Evolutionary conservation across 2,888 invertebrate genomes (phyloP).

Genomic region (Morpho helenor): DNA sequence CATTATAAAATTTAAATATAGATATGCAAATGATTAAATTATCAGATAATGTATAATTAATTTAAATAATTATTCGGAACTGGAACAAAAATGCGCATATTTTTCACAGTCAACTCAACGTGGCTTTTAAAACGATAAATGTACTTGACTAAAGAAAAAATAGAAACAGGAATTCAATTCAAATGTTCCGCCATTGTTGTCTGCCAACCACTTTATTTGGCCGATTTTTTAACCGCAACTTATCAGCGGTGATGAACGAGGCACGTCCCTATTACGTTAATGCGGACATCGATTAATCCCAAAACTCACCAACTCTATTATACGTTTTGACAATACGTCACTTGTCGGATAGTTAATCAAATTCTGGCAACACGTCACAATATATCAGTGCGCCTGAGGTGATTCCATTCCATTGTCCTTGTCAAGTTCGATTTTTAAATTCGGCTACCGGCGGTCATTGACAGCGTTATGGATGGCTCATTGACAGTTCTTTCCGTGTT

Average conservation of each 20-base stretch:
- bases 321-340: conserved; percentile 60
- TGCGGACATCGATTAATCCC: conserved; percentile 54
- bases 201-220: conserved; percentile 55
- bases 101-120: conserved; percentile 27
- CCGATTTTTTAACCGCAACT: conserved; percentile 50
- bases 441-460: conserved; percentile 56
- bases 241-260: conserved; percentile 56
- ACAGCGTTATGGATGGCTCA: conserved; percentile 55
- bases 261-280: conserved; percentile 31
- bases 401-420: conserved; percentile 36
- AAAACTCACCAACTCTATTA: conserved; percentile 57
- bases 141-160: conserved; percentile 39
- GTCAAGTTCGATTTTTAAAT: conserved; percentile 35
- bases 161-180: conserved; percentile 57
- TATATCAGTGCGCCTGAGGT: conserved; percentile 38
- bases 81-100: conserved; percentile 22
- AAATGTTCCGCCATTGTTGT: conserved; percentile 70
- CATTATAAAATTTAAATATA: not conserved
- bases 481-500: conserved; percentile 63
- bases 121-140: conserved; percentile 44
- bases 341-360: conserved; percentile 57
- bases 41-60: conserved; percentile 10
- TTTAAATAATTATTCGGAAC: conserved; percentile 13
- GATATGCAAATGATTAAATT: not conserved
- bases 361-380: conserved; percentile 53